These are phyloP conservation scores for Allacma fusca DNA, from an alignment of 2,888 invertebrate genomes.

Conservation along the genomic window DNA sequence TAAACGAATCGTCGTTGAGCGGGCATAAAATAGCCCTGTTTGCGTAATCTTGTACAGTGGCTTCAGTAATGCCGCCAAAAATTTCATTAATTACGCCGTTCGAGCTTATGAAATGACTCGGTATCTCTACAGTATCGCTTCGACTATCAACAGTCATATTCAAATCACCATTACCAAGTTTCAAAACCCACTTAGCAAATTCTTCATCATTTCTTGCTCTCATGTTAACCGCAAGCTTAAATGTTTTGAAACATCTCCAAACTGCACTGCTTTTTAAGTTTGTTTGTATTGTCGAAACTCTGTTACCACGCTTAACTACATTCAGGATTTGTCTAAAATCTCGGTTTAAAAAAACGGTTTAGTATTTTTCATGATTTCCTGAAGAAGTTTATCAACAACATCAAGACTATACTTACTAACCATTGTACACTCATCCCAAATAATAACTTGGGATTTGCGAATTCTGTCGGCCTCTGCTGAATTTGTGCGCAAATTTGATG, in stretches of 20 bases:
- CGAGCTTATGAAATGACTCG: background rate
- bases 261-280: slow-evolving; percentile 39
- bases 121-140: slow-evolving; percentile 21
- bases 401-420: slow-evolving; percentile 34
- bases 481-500: slow-evolving; percentile 31
- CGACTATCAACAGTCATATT: background rate
- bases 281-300: slow-evolving; percentile 38
- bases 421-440: slow-evolving; percentile 47
- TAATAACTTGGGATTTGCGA: slow-evolving; percentile 34
- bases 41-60: background rate
- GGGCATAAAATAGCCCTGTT: slow-evolving; percentile 41
- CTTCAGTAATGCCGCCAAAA: slow-evolving; percentile 1
- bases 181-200: slow-evolving; percentile 31
- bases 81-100: background rate
- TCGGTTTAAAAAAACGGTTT: slow-evolving; percentile 51
- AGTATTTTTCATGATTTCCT: too few species aligned
- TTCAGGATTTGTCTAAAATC: slow-evolving; percentile 56
- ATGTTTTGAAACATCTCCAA: slow-evolving; percentile 44
- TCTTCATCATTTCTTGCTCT: slow-evolving; percentile 34
- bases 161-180: slow-evolving; percentile 40
- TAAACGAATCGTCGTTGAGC: slow-evolving; percentile 31
- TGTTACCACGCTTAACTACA: slow-evolving; percentile 43
- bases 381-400: too few species aligned
- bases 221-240: slow-evolving; percentile 48
- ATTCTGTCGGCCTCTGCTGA: slow-evolving; percentile 4